phyloP scores from a whole-genome alignment of 2,113 vertebrate species.

The Lepus americanus region DNA sequence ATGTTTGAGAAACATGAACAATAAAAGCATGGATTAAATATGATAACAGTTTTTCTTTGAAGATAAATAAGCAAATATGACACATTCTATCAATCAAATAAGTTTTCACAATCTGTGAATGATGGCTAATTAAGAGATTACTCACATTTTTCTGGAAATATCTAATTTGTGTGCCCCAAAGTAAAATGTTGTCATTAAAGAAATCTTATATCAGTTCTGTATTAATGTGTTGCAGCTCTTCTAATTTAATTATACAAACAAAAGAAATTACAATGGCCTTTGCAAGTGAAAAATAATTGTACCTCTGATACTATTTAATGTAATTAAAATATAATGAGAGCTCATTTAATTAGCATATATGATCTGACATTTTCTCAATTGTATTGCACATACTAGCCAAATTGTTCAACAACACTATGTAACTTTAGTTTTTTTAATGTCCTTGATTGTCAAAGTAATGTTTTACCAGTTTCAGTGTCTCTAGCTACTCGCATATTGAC shows the following conservation, averaged over 20 bases:
- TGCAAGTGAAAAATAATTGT: slow-evolving; percentile 69
- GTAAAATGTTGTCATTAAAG: slow-evolving; percentile 74
- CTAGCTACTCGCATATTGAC: not conserved
- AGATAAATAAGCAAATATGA: slow-evolving; percentile 40
- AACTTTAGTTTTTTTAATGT: not conserved
- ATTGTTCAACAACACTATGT: not conserved
- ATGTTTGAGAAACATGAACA: slow-evolving; percentile 33
- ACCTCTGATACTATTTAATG: not conserved
- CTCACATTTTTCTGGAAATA: slow-evolving; percentile 67
- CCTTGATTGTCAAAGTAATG: not conserved
- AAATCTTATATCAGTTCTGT: slow-evolving; percentile 48
- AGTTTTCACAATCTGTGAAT: slow-evolving; percentile 37
- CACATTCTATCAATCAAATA: slow-evolving; percentile 50
- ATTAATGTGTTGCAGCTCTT: slow-evolving; percentile 42
- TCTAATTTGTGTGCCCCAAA: slow-evolving; percentile 74
- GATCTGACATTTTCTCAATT: slow-evolving; percentile 27
- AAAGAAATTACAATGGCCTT: slow-evolving; percentile 61
- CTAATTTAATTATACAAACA: slow-evolving; percentile 74
- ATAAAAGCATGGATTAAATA: not conserved
- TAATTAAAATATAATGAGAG: not conserved
- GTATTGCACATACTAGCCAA: slow-evolving; percentile 42
- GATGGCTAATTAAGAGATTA: slow-evolving; percentile 64
- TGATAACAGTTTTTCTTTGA: not conserved
- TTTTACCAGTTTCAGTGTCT: slow-evolving; percentile 23
- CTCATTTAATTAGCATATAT: slow-evolving; percentile 46